Evolutionary conservation across 2,113 vertebrate genomes (phyloP).

Genomic region (Cairina moschata): DNA sequence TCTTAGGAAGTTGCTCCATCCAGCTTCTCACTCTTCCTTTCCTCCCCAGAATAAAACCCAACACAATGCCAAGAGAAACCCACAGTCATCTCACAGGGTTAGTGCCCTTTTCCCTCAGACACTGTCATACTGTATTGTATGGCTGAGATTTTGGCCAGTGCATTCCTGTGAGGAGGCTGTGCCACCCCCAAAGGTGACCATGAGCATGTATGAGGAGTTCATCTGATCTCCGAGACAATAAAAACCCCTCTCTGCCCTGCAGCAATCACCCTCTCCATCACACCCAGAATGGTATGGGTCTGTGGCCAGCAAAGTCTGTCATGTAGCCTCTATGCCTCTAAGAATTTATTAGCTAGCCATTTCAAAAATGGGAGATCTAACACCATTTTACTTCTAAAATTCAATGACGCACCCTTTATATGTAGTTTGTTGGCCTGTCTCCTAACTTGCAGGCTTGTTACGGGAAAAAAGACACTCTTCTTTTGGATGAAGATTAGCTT

Average conservation of each 20-base stretch:
- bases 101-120: background rate
- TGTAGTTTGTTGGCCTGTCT: background rate
- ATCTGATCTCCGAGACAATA: accelerated
- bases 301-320: background rate
- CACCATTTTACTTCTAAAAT: background rate
- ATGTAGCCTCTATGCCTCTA: background rate
- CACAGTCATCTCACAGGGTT: no score
- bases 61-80: background rate
- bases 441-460: background rate
- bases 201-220: accelerated
- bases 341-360: background rate
- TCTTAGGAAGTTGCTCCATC: background rate
- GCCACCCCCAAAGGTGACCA: accelerated
- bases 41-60: background rate
- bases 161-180: background rate
- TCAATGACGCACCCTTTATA: background rate
- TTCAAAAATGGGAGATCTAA: background rate
- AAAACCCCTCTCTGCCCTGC: background rate
- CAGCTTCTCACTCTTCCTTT: background rate
- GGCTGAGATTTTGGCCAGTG: background rate
- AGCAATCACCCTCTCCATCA: accelerated
- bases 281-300: accelerated
- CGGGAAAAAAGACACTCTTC: background rate
- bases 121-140: accelerated
- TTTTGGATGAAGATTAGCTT: background rate